These are phyloP conservation scores for Dromiciops gliroides DNA, from an alignment of 2,113 vertebrate species.

Conservation along the genomic window DNA sequence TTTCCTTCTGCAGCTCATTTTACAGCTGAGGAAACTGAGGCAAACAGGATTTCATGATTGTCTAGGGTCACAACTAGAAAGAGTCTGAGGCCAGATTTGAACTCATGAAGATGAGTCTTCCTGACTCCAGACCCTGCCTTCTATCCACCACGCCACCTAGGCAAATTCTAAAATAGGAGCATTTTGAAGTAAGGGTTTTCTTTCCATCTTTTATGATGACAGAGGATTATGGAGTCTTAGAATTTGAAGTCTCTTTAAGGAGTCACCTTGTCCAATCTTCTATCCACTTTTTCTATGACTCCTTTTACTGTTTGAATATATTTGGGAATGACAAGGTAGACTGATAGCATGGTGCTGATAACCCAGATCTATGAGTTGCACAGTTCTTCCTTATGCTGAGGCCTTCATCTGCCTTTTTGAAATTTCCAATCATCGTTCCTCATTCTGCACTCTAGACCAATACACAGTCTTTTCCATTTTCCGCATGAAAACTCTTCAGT, in stretches of 20 bases:
- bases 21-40: neutral
- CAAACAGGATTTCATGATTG: neutral
- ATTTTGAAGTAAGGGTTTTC: neutral
- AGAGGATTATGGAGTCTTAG: neutral
- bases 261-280: neutral
- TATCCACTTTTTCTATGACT: neutral
- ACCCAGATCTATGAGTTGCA: too few relatives aligned
- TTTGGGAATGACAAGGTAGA: neutral
- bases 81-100: neutral
- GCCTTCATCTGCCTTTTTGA: too few relatives aligned
- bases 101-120: neutral
- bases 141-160: neutral
- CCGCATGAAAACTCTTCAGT: too few relatives aligned
- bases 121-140: neutral
- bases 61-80: neutral
- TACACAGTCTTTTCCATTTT: too few relatives aligned
- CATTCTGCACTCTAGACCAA: too few relatives aligned
- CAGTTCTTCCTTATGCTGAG: too few relatives aligned
- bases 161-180: neutral
- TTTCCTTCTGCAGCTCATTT: neutral
- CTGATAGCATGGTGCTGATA: too few relatives aligned
- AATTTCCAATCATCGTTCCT: too few relatives aligned
- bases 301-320: neutral
- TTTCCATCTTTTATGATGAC: neutral
- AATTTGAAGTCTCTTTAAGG: neutral